Evolutionary conservation across 2,113 vertebrate species (phyloP).

Genomic region (Chionis minor): DNA sequence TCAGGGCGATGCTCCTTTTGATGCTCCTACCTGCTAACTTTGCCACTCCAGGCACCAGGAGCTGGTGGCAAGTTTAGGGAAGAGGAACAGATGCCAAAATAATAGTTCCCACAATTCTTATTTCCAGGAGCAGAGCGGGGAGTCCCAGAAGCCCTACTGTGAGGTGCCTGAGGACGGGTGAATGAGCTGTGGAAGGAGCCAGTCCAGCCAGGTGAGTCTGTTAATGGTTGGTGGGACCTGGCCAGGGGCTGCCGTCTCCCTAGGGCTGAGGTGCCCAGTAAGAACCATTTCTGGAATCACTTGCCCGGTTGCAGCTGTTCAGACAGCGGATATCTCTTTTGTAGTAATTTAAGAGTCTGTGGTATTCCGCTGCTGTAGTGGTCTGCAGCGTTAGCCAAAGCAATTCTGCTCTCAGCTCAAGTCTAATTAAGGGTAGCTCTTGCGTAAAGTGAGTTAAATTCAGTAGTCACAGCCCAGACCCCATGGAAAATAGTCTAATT

Average conservation of each 20-base stretch:
- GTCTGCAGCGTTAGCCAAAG: background rate
- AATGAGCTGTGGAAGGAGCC: background rate
- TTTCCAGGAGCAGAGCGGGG: background rate
- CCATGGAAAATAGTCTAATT: constrained; percentile 49
- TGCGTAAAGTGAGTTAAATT: constrained; percentile 39
- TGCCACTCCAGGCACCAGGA: background rate
- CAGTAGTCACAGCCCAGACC: constrained; percentile 35
- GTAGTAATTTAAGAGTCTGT: background rate
- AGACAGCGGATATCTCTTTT: background rate
- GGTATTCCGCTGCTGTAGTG: background rate
- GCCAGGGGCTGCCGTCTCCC: background rate
- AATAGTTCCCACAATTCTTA: background rate
- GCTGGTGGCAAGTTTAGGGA: background rate
- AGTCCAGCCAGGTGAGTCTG: background rate
- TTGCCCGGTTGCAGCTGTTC: background rate
- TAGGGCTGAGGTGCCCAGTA: background rate
- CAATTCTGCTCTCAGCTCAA: constrained; percentile 23
- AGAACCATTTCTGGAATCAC: background rate
- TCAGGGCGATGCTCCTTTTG: background rate
- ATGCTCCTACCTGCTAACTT: background rate
- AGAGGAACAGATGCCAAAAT: fast-evolving
- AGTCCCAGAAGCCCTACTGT: background rate
- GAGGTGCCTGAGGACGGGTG: background rate
- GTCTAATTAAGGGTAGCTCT: constrained; percentile 45
- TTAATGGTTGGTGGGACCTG: fast-evolving